Evolutionary conservation across 2,797 vertebrate genomes (phyloP).

Genomic region (Neosilurus hyrtlii): DNA sequence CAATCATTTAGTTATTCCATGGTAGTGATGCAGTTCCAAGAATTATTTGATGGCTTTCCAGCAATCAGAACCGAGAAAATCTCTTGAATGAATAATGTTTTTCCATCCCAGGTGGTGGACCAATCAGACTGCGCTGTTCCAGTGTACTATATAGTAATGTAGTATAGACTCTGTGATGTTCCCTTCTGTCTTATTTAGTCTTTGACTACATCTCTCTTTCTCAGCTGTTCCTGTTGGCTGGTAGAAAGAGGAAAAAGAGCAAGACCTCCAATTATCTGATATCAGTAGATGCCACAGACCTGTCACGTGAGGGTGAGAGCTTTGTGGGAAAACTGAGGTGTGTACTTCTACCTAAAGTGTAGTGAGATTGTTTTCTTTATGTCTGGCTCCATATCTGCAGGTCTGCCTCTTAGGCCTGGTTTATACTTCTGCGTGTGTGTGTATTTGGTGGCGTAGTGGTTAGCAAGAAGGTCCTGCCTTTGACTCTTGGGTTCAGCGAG

Average conservation of each 20-base stretch:
- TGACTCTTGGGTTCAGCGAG: too few relatives aligned
- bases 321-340: conserved; percentile 97
- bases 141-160: too few relatives aligned
- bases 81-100: too few relatives aligned
- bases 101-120: too few relatives aligned
- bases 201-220: background rate
- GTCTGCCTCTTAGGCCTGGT: background rate
- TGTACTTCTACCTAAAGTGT: background rate
- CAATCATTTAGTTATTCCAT: too few relatives aligned
- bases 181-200: background rate
- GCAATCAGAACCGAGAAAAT: too few relatives aligned
- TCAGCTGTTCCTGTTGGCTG: conserved; percentile 91
- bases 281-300: conserved; percentile 89
- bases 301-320: conserved; percentile 90
- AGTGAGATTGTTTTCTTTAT: background rate
- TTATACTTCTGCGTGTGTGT: background rate
- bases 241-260: conserved; percentile 96
- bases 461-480: too few relatives aligned
- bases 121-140: too few relatives aligned
- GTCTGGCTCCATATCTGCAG: background rate
- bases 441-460: background rate
- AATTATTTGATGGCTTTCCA: too few relatives aligned
- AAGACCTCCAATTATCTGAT: conserved; percentile 98
- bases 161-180: background rate
- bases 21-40: too few relatives aligned